These are phyloP conservation scores for Acrossocheilus fasciatus DNA, from an alignment of 2,797 vertebrate genomes.

Conservation along the genomic window DNA sequence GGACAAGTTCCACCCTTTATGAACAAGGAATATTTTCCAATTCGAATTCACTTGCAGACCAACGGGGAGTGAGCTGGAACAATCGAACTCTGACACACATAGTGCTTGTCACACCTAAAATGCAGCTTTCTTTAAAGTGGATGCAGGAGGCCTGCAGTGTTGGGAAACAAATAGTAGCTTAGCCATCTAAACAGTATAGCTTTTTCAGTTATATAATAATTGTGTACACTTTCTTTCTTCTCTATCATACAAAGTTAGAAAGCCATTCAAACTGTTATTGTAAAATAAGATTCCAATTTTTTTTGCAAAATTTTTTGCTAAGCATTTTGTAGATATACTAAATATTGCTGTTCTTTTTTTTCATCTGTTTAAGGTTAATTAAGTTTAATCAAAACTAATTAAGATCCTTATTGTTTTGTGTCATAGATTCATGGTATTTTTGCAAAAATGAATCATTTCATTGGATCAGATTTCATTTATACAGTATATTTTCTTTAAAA, in stretches of 20 bases:
- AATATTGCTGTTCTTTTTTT: neutral
- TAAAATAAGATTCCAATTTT: no score
- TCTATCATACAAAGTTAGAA: neutral
- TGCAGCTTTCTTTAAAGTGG: constrained; percentile 37
- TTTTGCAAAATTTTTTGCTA: no score
- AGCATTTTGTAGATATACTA: no score
- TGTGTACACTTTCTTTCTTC: neutral
- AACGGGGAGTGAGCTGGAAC: constrained; percentile 14
- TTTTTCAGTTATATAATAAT: neutral
- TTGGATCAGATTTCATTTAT: neutral
- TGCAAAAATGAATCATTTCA: neutral
- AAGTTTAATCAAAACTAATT: neutral
- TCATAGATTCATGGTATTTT: neutral
- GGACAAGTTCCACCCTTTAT: constrained; percentile 12
- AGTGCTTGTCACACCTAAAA: constrained; percentile 26
- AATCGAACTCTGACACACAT: constrained; percentile 38
- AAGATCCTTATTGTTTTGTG: neutral
- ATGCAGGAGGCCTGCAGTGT: constrained; percentile 25
- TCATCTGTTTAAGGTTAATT: neutral
- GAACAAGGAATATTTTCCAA: constrained; percentile 30
- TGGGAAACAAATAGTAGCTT: constrained; percentile 19
- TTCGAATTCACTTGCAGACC: constrained; percentile 37
- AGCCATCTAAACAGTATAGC: neutral
- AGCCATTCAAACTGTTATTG: neutral
- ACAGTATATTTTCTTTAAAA: no score